Evolutionary conservation across 1,140 invertebrate species (phyloP).

Genomic region (Vanessa tameamea): DNA sequence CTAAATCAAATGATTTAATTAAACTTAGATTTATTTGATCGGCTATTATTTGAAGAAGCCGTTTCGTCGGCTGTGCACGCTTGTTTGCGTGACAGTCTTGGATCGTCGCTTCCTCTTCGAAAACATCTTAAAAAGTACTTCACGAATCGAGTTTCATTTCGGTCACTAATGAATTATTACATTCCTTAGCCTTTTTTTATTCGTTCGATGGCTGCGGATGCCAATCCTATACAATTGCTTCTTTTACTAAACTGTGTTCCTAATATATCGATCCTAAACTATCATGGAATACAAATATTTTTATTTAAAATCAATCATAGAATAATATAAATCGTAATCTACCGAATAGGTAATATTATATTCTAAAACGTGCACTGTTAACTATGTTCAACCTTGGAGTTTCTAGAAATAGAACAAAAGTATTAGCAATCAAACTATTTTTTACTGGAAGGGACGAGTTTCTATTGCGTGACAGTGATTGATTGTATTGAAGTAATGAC

Average conservation of each 20-base stretch:
- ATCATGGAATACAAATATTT: neutral
- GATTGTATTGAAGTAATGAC: conserved; percentile 39
- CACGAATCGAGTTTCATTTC: conserved; percentile 45
- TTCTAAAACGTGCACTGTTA: neutral
- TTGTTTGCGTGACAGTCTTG: conserved; percentile 44
- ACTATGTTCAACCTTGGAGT: conserved; percentile 14
- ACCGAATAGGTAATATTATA: neutral
- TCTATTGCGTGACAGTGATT: conserved; percentile 54
- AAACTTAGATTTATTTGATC: neutral
- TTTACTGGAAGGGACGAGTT: conserved; percentile 49
- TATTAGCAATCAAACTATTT: conserved; percentile 47
- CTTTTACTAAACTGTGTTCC: no score
- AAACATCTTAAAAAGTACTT: conserved; percentile 43
- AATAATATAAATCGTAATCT: neutral
- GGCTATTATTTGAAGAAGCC: conserved; percentile 1
- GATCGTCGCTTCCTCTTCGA: conserved; percentile 47
- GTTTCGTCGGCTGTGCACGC: conserved; percentile 39
- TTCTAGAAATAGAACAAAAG: conserved; percentile 27
- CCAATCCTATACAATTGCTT: no score
- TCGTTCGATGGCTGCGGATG: neutral
- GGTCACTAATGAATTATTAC: conserved; percentile 20
- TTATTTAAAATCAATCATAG: no score
- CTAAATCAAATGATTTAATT: neutral
- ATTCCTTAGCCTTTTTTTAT: neutral
- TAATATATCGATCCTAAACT: neutral